Conservation (phyloP, 2,113 vertebrate genomes). For the Solenodon paradoxus region DNA sequence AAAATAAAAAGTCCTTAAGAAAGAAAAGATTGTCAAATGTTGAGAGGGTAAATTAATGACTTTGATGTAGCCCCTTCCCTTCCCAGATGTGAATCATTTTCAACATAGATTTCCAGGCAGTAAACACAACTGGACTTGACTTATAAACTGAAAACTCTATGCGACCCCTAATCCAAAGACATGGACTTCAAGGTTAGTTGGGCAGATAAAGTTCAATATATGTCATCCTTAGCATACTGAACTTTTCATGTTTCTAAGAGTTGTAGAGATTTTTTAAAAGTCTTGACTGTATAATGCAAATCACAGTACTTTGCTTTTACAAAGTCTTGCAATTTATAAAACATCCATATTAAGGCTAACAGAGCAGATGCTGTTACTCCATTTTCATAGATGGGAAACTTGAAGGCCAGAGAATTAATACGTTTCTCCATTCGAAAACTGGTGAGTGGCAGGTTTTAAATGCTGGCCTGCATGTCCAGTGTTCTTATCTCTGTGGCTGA, state of each 20-base stretch:
- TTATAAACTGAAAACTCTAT: not conserved
- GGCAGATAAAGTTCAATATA: not conserved
- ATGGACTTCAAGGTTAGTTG: not conserved
- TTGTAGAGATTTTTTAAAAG: not conserved
- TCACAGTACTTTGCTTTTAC: not conserved
- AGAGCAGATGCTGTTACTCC: not conserved
- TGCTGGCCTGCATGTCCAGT: not conserved
- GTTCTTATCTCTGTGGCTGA: not conserved
- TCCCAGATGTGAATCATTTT: not conserved
- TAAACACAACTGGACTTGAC: not conserved
- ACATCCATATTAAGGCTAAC: not conserved
- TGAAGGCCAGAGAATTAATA: not conserved
- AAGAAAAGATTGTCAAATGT: not conserved
- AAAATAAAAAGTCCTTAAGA: not conserved
- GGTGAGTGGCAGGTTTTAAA: not conserved
- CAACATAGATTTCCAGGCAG: not conserved
- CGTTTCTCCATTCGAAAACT: not conserved
- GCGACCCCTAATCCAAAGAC: not conserved
- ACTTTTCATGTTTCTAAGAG: not conserved
- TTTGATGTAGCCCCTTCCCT: not conserved
- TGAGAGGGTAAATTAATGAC: not conserved
- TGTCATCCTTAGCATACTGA: not conserved
- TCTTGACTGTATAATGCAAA: not conserved
- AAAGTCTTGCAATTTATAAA: not conserved
- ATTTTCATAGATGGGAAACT: not conserved